Evolutionary conservation across 1,140 invertebrate species (phyloP), one percentile per base, ranked within the genome.

Genomic region (Lamellibrachia luymesi): DNA sequence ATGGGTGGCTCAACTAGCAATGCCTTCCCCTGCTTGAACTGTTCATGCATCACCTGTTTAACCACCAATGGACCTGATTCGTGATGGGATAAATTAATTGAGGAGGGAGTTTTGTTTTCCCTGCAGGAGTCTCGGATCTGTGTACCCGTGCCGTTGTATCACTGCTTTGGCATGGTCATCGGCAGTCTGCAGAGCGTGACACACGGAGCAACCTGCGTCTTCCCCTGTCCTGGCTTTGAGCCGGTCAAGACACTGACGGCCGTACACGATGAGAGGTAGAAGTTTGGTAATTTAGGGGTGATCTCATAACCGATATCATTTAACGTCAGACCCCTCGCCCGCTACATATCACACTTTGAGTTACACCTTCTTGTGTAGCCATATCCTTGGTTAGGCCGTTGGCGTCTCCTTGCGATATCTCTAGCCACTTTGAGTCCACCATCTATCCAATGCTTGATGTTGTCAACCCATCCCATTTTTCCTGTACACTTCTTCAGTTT

Each of bases 91-190:
- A 38, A 38, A 38, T 38, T 38, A 38, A 38, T 38, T 38, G 38
- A 38, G 90, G 25, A 38, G 50, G 6, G 2, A n/a, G 5, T 27
- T n/a, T 25, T 51, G 7, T 91, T 13, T 4, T n/a, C 49, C 13
- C 94, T 93, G 51, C 94, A 96, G 95, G 94, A 94, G 22, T 94
- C 95, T 50, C 94, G 95, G 8, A 96, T 98, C 90, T 98, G 98
- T 95, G 94, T 98, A 0, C 97, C 98, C 96, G 98, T 98, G 1
- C 99, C 99, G 0, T 97, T 99, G 22, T 99, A 99, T 95, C 99
- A 99, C 95, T 98, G 98, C 25, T 98, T 98, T 95, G 99, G 98
- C 0, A 97, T 98, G 56, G 97, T 98, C 0, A 96, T 98, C 80
- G 98, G 98, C 0, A 96, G 97, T 92, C 94, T 98, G 0, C 96